Evolutionary conservation across 2,113 vertebrate species (phyloP), one percentile per base, ranked within the genome.

Genomic region (Oostethus manadensis): DNA sequence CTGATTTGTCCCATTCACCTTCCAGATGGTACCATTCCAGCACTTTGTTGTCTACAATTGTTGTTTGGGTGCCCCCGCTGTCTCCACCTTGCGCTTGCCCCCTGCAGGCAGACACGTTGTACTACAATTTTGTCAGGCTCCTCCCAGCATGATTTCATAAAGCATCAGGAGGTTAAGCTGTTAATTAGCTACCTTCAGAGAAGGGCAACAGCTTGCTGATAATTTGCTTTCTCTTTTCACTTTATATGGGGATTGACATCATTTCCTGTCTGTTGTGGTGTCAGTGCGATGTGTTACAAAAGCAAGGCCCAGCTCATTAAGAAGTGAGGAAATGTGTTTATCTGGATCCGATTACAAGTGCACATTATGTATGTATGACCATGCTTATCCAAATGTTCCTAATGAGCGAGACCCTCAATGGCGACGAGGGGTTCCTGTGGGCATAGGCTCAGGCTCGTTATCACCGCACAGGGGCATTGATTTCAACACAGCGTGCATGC

Each of bases 391-490:
- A 85, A 84, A 89, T 87, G 82, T 83, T 76, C 71, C 70, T 88
- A 87, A 88, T 84, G 85, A 89, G 79, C 78, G 75, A 70, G 77
- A 74, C 82, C 80, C 78, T 71, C 74, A 76, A 81, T 75, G 45
- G 72, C 64, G 51, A 71, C 40, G 74, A 53, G 84, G 77, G 89
- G 89, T 92, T 94, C 91, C 93, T 85, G 86, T 91, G 93, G 93
- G 92, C 90, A 88, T 91, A 84, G 90, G 89, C 92, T 89, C 91
- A 89, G 92, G 89, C 91, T 94, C 92, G 94, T 97, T 95, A 95
- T 93, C 91, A 90, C 87, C 87, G 89, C 92, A 88, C 75, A 2
- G 88, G 53, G 89, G 88, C 94, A 98, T 97, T 94, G 94, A 98
- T 97, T 93, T 91, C 90, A 85, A 90, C 84, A 85, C 90, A 89